Evolutionary conservation across 2,888 invertebrate genomes (phyloP).

Genomic region (Synanthedon tipuliformis): DNA sequence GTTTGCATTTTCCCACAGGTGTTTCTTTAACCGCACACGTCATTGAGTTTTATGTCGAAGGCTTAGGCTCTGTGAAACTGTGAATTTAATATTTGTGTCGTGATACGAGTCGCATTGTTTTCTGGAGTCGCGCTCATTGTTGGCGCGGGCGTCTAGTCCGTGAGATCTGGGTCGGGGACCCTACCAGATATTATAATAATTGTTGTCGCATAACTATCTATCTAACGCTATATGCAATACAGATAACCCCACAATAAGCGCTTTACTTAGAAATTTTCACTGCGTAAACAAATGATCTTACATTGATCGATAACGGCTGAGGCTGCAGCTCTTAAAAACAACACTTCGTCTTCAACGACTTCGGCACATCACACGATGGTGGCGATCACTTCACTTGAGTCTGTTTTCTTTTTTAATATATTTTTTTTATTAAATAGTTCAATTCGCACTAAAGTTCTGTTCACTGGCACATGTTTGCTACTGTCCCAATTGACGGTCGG

Average conservation of each 20-base stretch:
- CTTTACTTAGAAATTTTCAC: neutral
- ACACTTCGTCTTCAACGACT: constrained; percentile 24
- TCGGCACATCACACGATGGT: constrained; percentile 57
- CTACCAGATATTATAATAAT: constrained; percentile 16
- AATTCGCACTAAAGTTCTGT: constrained; percentile 34
- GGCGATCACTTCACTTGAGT: constrained; percentile 52
- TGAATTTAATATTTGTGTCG: constrained; percentile 38
- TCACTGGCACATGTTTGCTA: constrained; percentile 59
- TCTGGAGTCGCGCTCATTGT: constrained; percentile 41
- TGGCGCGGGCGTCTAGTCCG: constrained; percentile 35
- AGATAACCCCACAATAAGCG: neutral
- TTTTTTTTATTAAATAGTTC: constrained; percentile 16
- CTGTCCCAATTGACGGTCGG: constrained; percentile 28
- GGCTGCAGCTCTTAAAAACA: constrained; percentile 57
- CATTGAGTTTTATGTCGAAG: constrained; percentile 61
- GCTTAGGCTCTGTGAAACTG: constrained; percentile 58
- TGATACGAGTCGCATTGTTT: constrained; percentile 38
- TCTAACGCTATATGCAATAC: neutral
- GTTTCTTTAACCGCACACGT: constrained; percentile 44
- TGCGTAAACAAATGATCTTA: constrained; percentile 26
- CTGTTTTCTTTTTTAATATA: constrained; percentile 11
- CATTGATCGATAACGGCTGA: constrained; percentile 59
- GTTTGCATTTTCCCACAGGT: constrained; percentile 63
- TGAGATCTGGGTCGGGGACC: constrained; percentile 65
- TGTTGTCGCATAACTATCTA: neutral